phyloP scores from a whole-genome alignment of 2,797 vertebrate species.

The Macrochelys suwanniensis region DNA sequence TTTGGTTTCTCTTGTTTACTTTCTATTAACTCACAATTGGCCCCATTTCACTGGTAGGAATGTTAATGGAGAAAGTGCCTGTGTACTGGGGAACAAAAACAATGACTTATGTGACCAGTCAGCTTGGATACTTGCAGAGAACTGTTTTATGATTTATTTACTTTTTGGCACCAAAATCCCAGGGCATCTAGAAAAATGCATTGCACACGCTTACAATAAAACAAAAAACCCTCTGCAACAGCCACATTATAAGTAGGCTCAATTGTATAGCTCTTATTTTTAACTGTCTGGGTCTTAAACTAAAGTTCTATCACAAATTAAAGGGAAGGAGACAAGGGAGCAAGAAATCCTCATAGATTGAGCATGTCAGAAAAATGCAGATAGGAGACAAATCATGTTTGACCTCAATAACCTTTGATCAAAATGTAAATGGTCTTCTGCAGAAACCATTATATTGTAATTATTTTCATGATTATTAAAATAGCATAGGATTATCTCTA shows the following conservation, averaged over 20 bases:
- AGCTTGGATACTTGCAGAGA: not conserved
- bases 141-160: not conserved
- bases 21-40: not conserved
- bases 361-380: constrained; percentile 6
- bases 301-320: constrained; percentile 22
- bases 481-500: constrained; percentile 28
- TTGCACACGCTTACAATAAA: not conserved
- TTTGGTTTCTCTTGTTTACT: not conserved
- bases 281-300: not conserved
- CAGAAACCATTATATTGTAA: constrained; percentile 64
- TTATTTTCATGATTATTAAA: constrained; percentile 72
- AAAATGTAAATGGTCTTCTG: constrained; percentile 64
- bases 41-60: not conserved
- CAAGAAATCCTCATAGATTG: constrained; percentile 16
- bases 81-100: not conserved
- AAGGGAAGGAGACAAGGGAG: not conserved
- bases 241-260: not conserved
- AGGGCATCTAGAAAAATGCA: not conserved
- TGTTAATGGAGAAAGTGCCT: not conserved
- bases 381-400: constrained; percentile 44
- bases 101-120: not conserved
- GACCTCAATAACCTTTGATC: constrained; percentile 52
- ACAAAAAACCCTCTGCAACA: accelerated
- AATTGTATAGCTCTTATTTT: not conserved
- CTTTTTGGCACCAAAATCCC: not conserved